A percentile compares a stretch with the other conserved stretches of the same genome.
Conservation (phyloP, 2,888 invertebrate genomes). For the Heteromurus nitidus region DNA sequence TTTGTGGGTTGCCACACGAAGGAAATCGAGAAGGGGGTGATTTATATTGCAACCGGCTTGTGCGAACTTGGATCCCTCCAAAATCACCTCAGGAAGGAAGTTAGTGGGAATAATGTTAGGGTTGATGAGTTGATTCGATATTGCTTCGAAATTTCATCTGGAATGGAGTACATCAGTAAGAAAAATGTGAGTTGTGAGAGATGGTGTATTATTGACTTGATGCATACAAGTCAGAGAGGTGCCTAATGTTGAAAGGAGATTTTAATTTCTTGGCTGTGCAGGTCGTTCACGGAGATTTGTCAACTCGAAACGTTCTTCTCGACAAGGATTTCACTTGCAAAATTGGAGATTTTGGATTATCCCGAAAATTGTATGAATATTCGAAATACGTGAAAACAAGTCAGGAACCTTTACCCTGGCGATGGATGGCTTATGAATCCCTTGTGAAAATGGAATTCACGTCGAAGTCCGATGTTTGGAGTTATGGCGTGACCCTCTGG, state of each 20-base stretch:
- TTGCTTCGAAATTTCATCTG: not conserved
- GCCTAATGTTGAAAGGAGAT: too few relatives aligned
- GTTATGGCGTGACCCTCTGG: not conserved
- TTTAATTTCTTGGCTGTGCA: too few relatives aligned
- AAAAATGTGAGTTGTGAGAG: too few relatives aligned
- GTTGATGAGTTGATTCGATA: not conserved
- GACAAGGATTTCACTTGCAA: not conserved
- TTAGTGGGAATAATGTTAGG: not conserved
- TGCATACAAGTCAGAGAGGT: too few relatives aligned
- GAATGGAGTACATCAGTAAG: too few relatives aligned
- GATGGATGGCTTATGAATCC: conserved; percentile 7
- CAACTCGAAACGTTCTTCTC: not conserved
- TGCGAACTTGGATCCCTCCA: not conserved
- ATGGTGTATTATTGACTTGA: too few relatives aligned
- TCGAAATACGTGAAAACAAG: not conserved
- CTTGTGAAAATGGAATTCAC: not conserved
- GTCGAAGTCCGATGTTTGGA: not conserved
- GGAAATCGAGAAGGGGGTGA: conserved; percentile 2
- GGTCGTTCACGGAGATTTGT: conserved; percentile 3
- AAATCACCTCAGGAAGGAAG: not conserved
- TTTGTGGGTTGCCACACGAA: not conserved
- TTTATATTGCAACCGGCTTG: not conserved
- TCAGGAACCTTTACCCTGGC: not conserved
- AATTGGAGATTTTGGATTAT: conserved; percentile 6
- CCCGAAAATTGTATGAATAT: not conserved